A percentile compares a stretch with the other conserved stretches of the same genome.
These are phyloP conservation scores for Cololabis saira DNA, from an alignment of 2,113 vertebrate genomes.

Conservation along the genomic window DNA sequence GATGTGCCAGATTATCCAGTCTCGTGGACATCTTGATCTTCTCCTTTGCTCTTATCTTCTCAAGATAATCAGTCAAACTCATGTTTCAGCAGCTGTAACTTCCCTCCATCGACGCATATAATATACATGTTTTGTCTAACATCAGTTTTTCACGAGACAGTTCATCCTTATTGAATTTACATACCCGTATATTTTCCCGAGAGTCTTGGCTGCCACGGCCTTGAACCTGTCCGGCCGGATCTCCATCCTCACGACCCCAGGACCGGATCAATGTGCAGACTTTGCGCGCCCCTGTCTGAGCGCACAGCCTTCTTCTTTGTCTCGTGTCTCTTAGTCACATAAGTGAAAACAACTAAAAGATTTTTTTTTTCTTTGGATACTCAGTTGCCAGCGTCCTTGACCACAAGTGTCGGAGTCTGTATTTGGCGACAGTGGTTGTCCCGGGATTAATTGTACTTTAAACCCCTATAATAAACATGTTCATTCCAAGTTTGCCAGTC, in stretches of 20 bases:
- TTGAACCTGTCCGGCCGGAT: constrained; percentile 82
- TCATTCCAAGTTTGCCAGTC: constrained; percentile 30
- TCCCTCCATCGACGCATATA: background rate
- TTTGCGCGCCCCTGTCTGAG: constrained; percentile 65
- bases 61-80: background rate
- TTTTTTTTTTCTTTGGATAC: background rate
- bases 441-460: constrained; percentile 26
- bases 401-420: background rate
- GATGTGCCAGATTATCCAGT: constrained; percentile 48
- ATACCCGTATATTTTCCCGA: constrained; percentile 82
- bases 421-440: constrained; percentile 9
- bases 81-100: background rate
- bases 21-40: constrained; percentile 34
- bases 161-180: constrained; percentile 30
- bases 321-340: constrained; percentile 50
- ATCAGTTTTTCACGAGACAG: background rate
- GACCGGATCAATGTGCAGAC: constrained; percentile 59
- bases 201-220: constrained; percentile 77
- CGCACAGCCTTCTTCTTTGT: constrained; percentile 57
- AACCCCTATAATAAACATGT: constrained; percentile 33
- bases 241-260: constrained; percentile 80
- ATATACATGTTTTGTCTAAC: background rate
- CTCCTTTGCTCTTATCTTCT: constrained; percentile 15
- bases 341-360: background rate
- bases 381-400: constrained; percentile 7